Percentiles rank a stretch among this genome's conserved stretches.
Conservation (phyloP, 2,113 vertebrate species). For the Onychostruthus taczanowskii region DNA sequence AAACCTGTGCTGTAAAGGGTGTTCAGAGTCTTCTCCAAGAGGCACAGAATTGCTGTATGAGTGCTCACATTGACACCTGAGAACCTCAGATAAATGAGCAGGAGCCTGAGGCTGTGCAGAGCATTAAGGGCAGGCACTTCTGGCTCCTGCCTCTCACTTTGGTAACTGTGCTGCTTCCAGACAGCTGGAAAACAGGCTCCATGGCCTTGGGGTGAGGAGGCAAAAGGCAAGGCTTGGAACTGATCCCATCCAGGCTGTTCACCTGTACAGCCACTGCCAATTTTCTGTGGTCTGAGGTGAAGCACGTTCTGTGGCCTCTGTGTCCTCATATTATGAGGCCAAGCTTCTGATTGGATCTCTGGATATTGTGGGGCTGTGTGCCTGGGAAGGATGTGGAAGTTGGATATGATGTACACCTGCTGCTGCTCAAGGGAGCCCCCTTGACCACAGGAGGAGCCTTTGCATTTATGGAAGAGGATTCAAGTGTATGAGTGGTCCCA, state of each 20-base stretch:
- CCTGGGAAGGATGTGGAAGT: background rate
- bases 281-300: background rate
- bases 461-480: background rate
- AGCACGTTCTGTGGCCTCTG: background rate
- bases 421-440: background rate
- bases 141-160: background rate
- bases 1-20: background rate
- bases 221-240: background rate
- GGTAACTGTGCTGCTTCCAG: background rate
- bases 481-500: background rate
- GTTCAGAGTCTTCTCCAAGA: background rate
- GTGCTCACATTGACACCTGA: background rate
- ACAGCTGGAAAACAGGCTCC: background rate
- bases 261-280: fast-evolving
- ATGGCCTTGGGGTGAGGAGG: background rate
- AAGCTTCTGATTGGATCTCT: background rate
- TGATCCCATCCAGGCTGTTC: background rate
- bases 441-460: background rate
- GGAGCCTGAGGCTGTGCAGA: background rate
- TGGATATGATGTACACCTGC: fast-evolving
- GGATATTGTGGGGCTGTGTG: background rate
- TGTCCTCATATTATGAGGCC: background rate
- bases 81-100: background rate
- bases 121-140: conserved; percentile 2
- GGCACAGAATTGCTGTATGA: background rate